Conservation (phyloP, 2,113 vertebrate species). For the Condylura cristata region DNA sequence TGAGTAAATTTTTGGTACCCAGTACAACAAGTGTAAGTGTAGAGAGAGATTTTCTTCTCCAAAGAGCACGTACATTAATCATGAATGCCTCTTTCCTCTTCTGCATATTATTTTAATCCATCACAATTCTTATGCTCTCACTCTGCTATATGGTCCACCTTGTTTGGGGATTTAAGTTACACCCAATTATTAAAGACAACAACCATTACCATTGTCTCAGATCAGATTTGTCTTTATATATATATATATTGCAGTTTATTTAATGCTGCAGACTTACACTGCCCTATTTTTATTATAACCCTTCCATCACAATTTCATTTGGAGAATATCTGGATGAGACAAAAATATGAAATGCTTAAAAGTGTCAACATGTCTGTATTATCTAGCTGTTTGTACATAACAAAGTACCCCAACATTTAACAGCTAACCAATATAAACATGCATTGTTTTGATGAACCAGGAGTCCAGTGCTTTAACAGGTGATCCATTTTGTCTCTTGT, state of each 20-base stretch:
- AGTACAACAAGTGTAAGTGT: neutral
- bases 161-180: neutral
- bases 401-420: neutral
- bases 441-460: neutral
- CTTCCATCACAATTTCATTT: neutral
- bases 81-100: neutral
- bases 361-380: neutral
- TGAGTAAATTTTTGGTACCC: neutral
- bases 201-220: neutral
- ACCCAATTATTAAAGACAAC: neutral
- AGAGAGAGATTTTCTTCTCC: neutral
- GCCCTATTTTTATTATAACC: neutral
- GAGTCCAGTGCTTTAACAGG: neutral
- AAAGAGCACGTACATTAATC: neutral
- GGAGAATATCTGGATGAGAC: neutral
- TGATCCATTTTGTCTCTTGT: neutral
- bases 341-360: neutral
- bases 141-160: neutral
- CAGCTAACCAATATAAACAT: neutral
- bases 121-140: neutral
- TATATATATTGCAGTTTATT: neutral
- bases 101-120: neutral
- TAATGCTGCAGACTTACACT: neutral
- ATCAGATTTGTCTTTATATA: neutral
- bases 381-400: neutral